Evolutionary conservation across 35 echinoderm and acorn worm genomes (phyloP).

Genomic region (Ophioderma brevispina): DNA sequence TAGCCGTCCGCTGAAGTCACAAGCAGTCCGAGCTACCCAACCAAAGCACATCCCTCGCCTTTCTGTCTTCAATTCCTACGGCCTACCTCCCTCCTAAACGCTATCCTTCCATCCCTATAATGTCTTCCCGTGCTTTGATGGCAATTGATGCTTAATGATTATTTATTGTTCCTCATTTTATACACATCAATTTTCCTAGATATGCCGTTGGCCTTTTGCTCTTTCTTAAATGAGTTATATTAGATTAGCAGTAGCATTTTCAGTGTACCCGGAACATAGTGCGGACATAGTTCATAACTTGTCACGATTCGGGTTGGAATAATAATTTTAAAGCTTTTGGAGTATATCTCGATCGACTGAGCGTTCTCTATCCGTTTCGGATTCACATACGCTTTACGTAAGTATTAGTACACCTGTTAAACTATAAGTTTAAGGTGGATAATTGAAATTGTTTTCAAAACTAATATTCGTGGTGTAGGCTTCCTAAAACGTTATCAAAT

Average conservation of each 20-base stretch:
- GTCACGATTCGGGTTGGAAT: no score
- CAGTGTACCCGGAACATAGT: background rate
- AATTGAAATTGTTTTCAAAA: no score
- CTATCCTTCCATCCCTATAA: background rate
- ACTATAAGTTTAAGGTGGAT: no score
- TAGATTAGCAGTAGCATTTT: background rate
- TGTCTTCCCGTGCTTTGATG: background rate
- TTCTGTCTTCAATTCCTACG: background rate
- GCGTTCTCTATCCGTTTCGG: no score
- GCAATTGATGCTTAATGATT: conserved; percentile 6
- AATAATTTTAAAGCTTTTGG: no score
- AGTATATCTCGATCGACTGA: no score
- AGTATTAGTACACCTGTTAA: no score
- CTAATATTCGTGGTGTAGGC: no score
- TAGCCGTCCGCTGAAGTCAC: no score
- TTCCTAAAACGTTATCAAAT: no score
- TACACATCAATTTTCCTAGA: conserved; percentile 6
- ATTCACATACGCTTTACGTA: no score
- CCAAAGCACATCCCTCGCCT: background rate
- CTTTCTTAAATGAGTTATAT: background rate
- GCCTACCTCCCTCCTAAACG: background rate
- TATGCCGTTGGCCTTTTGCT: conserved; percentile 1
- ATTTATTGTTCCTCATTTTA: conserved; percentile 15
- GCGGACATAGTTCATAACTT: background rate
- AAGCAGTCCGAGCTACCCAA: no score